A percentile compares a stretch with the other conserved stretches of the same genome.
phyloP scores from a whole-genome alignment of 2,113 vertebrate genomes.

The Mobula hypostoma region DNA sequence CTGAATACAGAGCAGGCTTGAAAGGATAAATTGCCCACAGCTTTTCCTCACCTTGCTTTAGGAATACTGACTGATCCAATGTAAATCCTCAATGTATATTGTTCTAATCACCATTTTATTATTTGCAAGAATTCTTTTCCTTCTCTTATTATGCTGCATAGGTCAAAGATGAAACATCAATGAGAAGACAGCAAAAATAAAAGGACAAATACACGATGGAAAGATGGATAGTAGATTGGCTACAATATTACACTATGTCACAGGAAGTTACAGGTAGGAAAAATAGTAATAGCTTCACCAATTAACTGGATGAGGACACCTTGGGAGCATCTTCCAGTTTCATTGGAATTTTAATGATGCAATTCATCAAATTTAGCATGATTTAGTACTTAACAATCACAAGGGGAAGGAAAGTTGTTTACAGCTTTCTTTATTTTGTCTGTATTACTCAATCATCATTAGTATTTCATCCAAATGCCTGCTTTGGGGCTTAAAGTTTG shows the following conservation, averaged over 20 bases:
- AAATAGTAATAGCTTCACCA: neutral
- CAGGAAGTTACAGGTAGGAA: neutral
- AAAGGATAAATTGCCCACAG: no score
- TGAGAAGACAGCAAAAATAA: neutral
- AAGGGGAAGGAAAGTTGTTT: neutral
- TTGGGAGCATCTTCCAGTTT: neutral
- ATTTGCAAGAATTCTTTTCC: neutral
- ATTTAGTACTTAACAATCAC: neutral
- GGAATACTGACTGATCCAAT: neutral
- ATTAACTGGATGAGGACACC: neutral
- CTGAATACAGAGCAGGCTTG: no score
- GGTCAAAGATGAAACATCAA: neutral
- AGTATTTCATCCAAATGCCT: no score
- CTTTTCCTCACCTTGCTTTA: neutral
- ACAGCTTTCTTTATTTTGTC: neutral
- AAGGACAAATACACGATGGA: neutral
- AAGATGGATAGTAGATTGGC: neutral
- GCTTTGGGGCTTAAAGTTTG: no score
- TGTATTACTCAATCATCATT: neutral
- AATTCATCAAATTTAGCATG: neutral
- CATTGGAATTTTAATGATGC: neutral
- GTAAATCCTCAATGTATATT: neutral
- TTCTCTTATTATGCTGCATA: neutral
- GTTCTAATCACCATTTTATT: neutral
- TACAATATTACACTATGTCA: neutral